Base-by-base conservation (phyloP, 2,113 vertebrate species). In the Corythaeola cristata region DNA sequence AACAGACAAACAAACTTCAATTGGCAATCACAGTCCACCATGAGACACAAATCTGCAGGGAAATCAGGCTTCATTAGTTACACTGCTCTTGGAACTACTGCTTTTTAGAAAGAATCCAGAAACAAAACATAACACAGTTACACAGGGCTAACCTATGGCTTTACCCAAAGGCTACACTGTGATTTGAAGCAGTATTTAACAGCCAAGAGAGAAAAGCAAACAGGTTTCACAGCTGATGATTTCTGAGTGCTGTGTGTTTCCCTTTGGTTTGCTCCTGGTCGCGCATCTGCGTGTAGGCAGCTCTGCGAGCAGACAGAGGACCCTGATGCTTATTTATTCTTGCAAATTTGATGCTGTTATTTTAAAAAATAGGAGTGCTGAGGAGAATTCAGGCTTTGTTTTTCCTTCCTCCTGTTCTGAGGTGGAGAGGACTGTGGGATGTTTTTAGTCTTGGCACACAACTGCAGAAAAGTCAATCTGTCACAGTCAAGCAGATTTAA, bases 381-480 rank as follows among this genome's bases (percentile, higher is more conserved):
- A 85, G 55, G 47, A n/a, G 52, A 74, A 83, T 28, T 58, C 8
- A 13, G 35, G 37, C n/a, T 86, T 75, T 78, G 55, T 83, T 75
- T 84, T 84, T 18, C 63, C 37, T 93, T 56, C 35, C 6, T 21
- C 45, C 35, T 55, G 37, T 12, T 87, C 66, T 19, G 85, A 68
- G 88, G 74, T 44, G 55, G 10, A 89, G 52, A 62, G 75, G 63
- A 55, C 58, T 76, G 50, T 75, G 72, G 37, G 67, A 80, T 44
- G 69, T 28, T 92, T 85, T 94, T 39, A 87, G 75, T 30, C 78
- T 79, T 90, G 96, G 90, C 75, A 73, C 78, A 84, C 56, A 76
- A 71, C n/a, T 41, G 33, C 63, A 83, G 85, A 19, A 23, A 82
- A 85, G 82, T 58, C 76, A 79, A 14, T 80, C 27, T 95, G 86